Evolutionary conservation across 2,888 invertebrate species (phyloP).

Genomic region (Brenthis ino): DNA sequence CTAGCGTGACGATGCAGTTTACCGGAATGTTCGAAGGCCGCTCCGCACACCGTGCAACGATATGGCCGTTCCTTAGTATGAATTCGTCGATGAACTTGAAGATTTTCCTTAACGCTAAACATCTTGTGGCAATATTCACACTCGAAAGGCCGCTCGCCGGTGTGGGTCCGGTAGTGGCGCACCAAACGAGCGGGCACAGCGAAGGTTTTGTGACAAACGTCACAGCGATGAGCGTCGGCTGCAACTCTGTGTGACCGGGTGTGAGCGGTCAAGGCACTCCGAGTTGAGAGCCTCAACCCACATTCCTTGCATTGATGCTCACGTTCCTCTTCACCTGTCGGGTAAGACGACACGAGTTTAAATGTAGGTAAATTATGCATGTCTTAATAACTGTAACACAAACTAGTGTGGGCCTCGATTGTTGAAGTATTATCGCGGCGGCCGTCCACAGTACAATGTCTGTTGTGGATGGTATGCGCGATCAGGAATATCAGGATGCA

Average conservation of each 20-base stretch:
- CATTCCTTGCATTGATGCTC: conserved; percentile 86
- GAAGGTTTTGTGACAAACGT: conserved; percentile 95
- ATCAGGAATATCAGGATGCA: conserved; percentile 78
- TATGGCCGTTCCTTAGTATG: conserved; percentile 96
- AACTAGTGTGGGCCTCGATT: conserved; percentile 36
- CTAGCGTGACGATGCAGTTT: conserved; percentile 95
- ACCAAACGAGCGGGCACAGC: conserved; percentile 93
- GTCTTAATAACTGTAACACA: conserved; percentile 11
- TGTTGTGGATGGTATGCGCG: conserved; percentile 75
- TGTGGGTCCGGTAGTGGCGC: conserved; percentile 94
- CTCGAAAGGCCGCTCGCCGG: conserved; percentile 94
- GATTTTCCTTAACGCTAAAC: conserved; percentile 95
- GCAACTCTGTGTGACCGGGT: conserved; percentile 73
- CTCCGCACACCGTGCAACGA: conserved; percentile 92
- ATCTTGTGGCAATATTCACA: conserved; percentile 96
- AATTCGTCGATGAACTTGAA: conserved; percentile 93
- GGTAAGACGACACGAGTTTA: conserved; percentile 59
- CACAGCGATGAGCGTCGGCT: conserved; percentile 92
- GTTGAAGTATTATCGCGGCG: conserved; percentile 52
- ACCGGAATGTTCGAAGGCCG: conserved; percentile 95
- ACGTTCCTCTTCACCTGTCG: conserved; percentile 79
- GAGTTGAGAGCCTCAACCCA: conserved; percentile 88
- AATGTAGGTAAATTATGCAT: conserved; percentile 38
- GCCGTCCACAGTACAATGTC: conserved; percentile 71
- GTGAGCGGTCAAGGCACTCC: conserved; percentile 89